phyloP scores from a whole-genome alignment of 2,888 invertebrate genomes.

The Cheilosia vernalis region DNA sequence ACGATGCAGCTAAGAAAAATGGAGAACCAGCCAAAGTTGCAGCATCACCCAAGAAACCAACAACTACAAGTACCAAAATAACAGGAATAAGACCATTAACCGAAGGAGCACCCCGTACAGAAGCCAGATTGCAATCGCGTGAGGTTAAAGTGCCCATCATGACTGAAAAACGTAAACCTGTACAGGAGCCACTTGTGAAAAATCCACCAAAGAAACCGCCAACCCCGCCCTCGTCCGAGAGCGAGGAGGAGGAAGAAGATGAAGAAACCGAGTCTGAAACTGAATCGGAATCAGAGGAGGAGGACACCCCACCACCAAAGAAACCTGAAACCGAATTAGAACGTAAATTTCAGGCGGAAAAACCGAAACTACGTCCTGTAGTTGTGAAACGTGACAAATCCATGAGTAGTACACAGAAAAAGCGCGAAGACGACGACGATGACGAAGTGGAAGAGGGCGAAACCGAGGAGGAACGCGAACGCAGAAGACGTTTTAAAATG shows the following conservation, averaged over 20 bases:
- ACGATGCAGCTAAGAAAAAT: conserved; percentile 76
- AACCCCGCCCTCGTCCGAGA: conserved; percentile 80
- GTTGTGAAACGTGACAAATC: conserved; percentile 82
- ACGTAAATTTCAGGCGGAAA: conserved; percentile 82
- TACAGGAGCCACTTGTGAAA: conserved; percentile 76
- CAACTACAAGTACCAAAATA: conserved; percentile 46
- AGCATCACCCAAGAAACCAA: conserved; percentile 45
- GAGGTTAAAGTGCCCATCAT: conserved; percentile 83
- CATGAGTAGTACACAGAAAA: conserved; percentile 78
- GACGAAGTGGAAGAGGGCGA: conserved; percentile 80
- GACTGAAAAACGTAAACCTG: conserved; percentile 77
- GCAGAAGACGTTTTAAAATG: conserved; percentile 81
- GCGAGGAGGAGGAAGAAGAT: conserved; percentile 77
- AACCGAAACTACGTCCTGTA: conserved; percentile 82
- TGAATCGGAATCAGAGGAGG: conserved; percentile 76
- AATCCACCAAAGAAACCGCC: conserved; percentile 80
- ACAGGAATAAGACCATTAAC: conserved; percentile 49
- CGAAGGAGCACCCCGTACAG: conserved; percentile 50
- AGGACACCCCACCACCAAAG: conserved; percentile 77
- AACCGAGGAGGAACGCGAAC: conserved; percentile 81
- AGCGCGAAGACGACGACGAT: conserved; percentile 80
- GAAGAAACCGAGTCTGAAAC: conserved; percentile 77
- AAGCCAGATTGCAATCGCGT: conserved; percentile 78
- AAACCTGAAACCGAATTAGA: conserved; percentile 81
- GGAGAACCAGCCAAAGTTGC: conserved; percentile 76